These are phyloP conservation scores for Mantis religiosa DNA, from an alignment of 2,888 invertebrate species.

Conservation along the genomic window DNA sequence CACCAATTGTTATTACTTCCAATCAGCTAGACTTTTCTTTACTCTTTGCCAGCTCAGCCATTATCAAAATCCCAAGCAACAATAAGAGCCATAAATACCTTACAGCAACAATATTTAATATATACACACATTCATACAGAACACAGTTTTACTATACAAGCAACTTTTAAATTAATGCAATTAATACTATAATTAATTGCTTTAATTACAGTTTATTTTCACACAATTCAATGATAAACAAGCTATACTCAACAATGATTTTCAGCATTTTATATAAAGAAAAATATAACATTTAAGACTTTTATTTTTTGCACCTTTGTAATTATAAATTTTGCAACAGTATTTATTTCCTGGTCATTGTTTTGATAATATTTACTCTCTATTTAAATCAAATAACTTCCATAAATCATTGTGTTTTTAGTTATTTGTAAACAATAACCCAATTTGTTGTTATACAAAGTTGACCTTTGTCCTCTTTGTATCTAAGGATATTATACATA, in stretches of 20 bases:
- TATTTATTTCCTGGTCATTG: background rate
- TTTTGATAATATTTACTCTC: background rate
- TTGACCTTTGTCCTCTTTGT: background rate
- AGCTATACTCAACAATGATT: background rate
- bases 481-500: too few relatives aligned
- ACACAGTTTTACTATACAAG: background rate
- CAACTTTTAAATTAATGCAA: conserved; percentile 1
- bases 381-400: background rate
- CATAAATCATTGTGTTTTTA: background rate
- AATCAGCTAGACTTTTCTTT: background rate
- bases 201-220: background rate
- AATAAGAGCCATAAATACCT: conserved; percentile 16
- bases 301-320: background rate
- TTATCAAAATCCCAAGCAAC: conserved; percentile 11
- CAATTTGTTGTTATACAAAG: background rate
- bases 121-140: conserved; percentile 9
- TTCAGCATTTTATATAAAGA: background rate
- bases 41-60: background rate
- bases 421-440: background rate
- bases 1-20: background rate
- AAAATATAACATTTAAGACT: background rate
- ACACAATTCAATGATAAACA: background rate
- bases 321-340: background rate
- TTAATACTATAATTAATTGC: background rate
- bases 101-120: conserved; percentile 6